These are phyloP conservation scores for Eurosta solidaginis DNA, from an alignment of 1,140 invertebrate species.

Conservation along the genomic window DNA sequence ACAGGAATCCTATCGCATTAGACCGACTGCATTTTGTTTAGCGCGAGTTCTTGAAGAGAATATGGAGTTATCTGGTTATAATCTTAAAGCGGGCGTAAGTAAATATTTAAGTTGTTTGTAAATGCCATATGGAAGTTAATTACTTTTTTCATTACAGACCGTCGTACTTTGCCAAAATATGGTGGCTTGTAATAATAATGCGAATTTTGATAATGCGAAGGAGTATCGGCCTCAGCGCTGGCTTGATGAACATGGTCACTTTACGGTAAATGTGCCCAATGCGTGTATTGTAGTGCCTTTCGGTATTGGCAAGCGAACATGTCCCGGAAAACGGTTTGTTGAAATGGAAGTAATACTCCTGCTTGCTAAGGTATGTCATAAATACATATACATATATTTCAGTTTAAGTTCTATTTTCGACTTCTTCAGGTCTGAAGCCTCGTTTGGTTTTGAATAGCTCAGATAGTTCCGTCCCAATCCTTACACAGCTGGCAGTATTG, in stretches of 20 bases:
- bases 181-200: conserved; percentile 77
- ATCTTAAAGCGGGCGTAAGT: conserved; percentile 76
- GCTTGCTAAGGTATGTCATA: conserved; percentile 68
- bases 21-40: conserved; percentile 83
- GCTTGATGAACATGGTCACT: conserved; percentile 65
- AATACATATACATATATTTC: not conserved
- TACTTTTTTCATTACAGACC: conserved; percentile 65
- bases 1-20: conserved; percentile 81
- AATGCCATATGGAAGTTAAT: not conserved
- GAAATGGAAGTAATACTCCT: conserved; percentile 77
- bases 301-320: conserved; percentile 81
- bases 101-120: not conserved
- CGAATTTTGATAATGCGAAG: conserved; percentile 76
- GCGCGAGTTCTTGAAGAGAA: conserved; percentile 79
- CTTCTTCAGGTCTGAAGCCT: too few relatives aligned
- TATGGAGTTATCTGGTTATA: conserved; percentile 75
- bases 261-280: conserved; percentile 56
- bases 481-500: too few relatives aligned
- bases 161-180: conserved; percentile 85
- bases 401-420: not conserved
- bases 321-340: conserved; percentile 81
- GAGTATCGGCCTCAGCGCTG: conserved; percentile 82
- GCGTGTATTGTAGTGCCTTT: conserved; percentile 79
- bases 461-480: too few relatives aligned
- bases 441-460: too few relatives aligned